These are phyloP conservation scores for Cremastinae sp. DNA, from an alignment of 2,888 invertebrate species.

Conservation along the genomic window DNA sequence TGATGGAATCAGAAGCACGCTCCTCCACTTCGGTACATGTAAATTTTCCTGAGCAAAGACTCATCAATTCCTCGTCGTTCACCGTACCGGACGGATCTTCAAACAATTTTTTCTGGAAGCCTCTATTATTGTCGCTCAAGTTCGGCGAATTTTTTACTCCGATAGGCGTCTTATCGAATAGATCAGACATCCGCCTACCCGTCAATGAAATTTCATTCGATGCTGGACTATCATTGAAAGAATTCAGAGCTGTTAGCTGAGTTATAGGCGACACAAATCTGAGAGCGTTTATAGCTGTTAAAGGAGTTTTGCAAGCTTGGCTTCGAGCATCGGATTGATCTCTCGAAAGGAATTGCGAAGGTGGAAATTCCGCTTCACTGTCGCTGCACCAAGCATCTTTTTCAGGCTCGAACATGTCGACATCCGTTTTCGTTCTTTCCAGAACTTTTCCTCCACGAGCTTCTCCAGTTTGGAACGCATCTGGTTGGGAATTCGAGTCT, in stretches of 20 bases:
- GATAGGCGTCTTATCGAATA: conserved; percentile 57
- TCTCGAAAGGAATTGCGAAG: conserved; percentile 49
- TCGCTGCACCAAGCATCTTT: conserved; percentile 62
- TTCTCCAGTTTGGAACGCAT: conserved; percentile 16
- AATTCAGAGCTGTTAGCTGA: conserved; percentile 78
- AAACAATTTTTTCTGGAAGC: conserved; percentile 79
- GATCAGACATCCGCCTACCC: conserved; percentile 11
- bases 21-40: conserved; percentile 41
- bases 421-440: conserved; percentile 62
- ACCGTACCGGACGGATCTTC: conserved; percentile 71
- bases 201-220: conserved; percentile 36
- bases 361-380: conserved; percentile 60
- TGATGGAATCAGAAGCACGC: conserved; percentile 41
- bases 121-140: conserved; percentile 56
- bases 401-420: conserved; percentile 65
- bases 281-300: conserved; percentile 62
- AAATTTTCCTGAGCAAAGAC: conserved; percentile 81
- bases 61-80: conserved; percentile 81
- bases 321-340: conserved; percentile 53
- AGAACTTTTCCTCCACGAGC: conserved; percentile 22
- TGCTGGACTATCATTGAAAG: conserved; percentile 48
- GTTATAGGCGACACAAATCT: conserved; percentile 81
- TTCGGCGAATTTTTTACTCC: conserved; percentile 32
- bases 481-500: conserved; percentile 64
- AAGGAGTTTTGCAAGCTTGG: conserved; percentile 69